Conservation (phyloP, 2,797 vertebrate species). For the Pteronotus mesoamericanus region DNA sequence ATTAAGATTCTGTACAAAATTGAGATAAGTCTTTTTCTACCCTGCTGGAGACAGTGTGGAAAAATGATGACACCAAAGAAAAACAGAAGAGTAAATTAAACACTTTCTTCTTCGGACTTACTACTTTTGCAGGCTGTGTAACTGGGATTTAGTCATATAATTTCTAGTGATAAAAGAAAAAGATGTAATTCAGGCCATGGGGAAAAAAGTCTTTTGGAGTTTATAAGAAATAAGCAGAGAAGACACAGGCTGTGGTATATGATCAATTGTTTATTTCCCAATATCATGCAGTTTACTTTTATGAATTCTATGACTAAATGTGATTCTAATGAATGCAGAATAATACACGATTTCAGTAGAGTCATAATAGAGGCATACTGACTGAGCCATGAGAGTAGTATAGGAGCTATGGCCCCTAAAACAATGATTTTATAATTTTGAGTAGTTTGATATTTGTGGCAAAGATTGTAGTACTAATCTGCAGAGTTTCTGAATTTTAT, state of each 20-base stretch:
- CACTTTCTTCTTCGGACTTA: neutral
- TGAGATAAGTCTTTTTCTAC: neutral
- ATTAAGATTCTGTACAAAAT: neutral
- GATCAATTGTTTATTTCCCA: slow-evolving; percentile 60
- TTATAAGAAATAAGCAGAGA: neutral
- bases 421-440: neutral
- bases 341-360: neutral
- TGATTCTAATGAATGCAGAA: neutral
- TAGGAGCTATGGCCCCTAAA: accelerated
- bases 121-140: neutral
- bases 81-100: neutral
- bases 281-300: neutral
- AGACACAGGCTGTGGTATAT: neutral
- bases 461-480: neutral
- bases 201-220: neutral
- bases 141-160: neutral
- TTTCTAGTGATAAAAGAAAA: neutral
- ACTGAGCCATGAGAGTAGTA: neutral
- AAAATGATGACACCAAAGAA: neutral
- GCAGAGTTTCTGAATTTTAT: neutral
- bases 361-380: neutral
- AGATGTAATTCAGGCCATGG: neutral
- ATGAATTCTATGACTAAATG: neutral
- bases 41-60: neutral
- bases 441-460: neutral